Evolutionary conservation across 2,888 invertebrate species (phyloP).

Genomic region (Ashinkailepas kermadecensis): DNA sequence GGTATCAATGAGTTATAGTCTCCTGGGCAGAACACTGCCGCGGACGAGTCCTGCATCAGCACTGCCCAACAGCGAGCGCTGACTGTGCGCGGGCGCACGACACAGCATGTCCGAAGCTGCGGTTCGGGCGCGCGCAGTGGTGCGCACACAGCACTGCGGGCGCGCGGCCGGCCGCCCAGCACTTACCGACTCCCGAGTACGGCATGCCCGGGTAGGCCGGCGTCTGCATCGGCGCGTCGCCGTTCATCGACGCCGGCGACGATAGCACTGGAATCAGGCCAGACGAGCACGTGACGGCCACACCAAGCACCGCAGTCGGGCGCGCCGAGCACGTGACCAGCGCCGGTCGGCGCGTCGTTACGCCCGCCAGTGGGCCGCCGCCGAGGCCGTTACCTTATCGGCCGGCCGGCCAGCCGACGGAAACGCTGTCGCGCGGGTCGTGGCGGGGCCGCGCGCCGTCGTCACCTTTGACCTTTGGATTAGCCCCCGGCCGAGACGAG

Average conservation of each 20-base stretch:
- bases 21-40: too few species aligned
- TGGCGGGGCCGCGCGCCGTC: neutral
- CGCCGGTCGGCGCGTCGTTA: neutral
- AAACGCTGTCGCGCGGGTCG: neutral
- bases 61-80: too few species aligned
- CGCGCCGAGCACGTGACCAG: neutral
- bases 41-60: too few species aligned
- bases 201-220: constrained; percentile 39
- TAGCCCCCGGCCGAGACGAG: neutral
- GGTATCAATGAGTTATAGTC: too few species aligned
- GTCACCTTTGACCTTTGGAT: neutral
- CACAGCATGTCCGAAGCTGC: too few species aligned
- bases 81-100: too few species aligned
- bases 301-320: too few species aligned
- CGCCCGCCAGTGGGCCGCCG: neutral
- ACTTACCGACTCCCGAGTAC: constrained; percentile 35
- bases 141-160: too few species aligned
- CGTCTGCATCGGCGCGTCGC: constrained; percentile 66
- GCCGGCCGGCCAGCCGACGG: neutral
- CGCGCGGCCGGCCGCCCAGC: too few species aligned
- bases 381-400: neutral
- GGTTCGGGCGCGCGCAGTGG: too few species aligned
- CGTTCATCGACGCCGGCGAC: constrained; percentile 48
- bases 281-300: neutral
- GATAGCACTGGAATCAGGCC: constrained; percentile 5